Evolutionary conservation across 2,113 vertebrate species (phyloP).

Genomic region (Archilochus colubris): DNA sequence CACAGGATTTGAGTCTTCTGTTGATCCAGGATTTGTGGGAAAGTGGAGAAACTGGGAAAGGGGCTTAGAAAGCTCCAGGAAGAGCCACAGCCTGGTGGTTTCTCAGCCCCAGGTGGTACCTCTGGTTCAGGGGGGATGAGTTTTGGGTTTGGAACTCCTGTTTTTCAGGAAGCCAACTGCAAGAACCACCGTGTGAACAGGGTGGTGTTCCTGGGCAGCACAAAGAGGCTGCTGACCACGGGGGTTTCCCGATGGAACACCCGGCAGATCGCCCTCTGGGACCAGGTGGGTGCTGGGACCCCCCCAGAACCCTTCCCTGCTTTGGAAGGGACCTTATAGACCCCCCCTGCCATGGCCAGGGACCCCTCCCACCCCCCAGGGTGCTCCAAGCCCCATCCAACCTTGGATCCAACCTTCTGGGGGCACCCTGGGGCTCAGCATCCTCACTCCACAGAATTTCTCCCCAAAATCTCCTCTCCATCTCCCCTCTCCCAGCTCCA

Average conservation of each 20-base stretch:
- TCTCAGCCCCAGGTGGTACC: neutral
- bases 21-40: neutral
- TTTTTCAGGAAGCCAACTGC: slow-evolving; percentile 86
- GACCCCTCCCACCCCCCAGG: too few relatives aligned
- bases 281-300: slow-evolving; percentile 82
- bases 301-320: too few relatives aligned
- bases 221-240: slow-evolving; percentile 91
- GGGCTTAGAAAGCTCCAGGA: neutral
- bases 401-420: too few relatives aligned
- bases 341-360: too few relatives aligned
- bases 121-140: rapidly evolving
- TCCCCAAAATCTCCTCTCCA: too few relatives aligned
- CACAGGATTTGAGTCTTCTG: neutral
- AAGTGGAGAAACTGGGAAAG: rapidly evolving
- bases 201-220: slow-evolving; percentile 93
- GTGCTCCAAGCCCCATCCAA: too few relatives aligned
- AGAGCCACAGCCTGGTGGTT: neutral
- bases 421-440: too few relatives aligned
- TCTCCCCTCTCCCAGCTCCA: too few relatives aligned
- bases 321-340: too few relatives aligned
- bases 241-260: slow-evolving; percentile 98
- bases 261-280: slow-evolving; percentile 95
- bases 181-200: slow-evolving; percentile 95
- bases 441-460: too few relatives aligned
- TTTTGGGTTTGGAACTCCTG: rapidly evolving